phyloP scores from a whole-genome alignment of 1,140 invertebrate species.

The Lethocerus indicus region DNA sequence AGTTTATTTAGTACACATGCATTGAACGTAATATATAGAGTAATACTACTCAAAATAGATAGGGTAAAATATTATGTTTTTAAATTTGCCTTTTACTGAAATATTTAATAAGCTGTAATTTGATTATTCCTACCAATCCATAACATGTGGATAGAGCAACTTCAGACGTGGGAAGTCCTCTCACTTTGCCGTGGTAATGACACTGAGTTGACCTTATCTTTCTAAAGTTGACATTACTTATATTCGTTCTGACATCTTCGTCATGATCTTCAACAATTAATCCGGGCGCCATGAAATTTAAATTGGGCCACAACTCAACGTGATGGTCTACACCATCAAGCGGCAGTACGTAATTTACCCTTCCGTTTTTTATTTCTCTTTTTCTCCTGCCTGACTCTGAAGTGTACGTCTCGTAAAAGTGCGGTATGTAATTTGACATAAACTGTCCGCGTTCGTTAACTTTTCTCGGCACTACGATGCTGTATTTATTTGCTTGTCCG shows the following conservation, averaged over 20 bases:
- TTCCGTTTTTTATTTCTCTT: background rate
- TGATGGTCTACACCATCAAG: constrained; percentile 6
- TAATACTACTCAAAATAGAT: too few species aligned
- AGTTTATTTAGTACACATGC: too few species aligned
- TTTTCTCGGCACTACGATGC: constrained; percentile 7
- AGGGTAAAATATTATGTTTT: too few species aligned
- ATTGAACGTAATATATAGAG: too few species aligned
- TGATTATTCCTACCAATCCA: constrained; percentile 64
- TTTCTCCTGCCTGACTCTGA: background rate
- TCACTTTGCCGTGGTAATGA: constrained; percentile 46
- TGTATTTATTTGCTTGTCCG: too few species aligned
- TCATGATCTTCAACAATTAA: constrained; percentile 50
- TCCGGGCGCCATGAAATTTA: constrained; percentile 44
- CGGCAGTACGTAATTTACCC: constrained; percentile 5
- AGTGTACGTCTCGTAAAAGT: constrained; percentile 1
- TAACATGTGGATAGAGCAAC: constrained; percentile 54
- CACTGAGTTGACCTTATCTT: constrained; percentile 26
- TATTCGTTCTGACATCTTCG: constrained; percentile 23
- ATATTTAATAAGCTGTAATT: too few species aligned
- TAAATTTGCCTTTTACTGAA: too few species aligned
- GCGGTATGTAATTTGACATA: constrained; percentile 10
- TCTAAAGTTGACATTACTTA: constrained; percentile 19
- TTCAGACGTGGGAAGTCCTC: constrained; percentile 38
- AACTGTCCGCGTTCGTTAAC: constrained; percentile 7
- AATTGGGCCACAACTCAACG: constrained; percentile 32